Conservation (phyloP, 2,888 invertebrate species). For the Lycocerus yunnanus region DNA sequence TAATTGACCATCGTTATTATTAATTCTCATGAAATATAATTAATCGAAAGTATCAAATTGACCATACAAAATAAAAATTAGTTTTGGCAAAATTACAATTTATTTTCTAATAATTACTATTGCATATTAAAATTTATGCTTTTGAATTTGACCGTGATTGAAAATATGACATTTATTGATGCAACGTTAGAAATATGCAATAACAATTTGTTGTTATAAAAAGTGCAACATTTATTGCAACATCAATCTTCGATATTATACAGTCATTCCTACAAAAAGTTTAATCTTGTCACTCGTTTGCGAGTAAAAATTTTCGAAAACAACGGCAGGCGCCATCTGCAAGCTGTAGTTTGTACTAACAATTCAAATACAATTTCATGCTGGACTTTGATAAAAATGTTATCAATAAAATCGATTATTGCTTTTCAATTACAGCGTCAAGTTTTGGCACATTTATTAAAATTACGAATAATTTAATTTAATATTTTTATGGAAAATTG, state of each 20-base stretch:
- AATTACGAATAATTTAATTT: not conserved
- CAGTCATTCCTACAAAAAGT: not conserved
- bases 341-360: not conserved
- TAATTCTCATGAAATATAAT: not conserved
- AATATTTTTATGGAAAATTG: not conserved
- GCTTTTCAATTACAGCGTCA: not conserved
- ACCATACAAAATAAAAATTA: not conserved
- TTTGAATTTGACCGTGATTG: not conserved
- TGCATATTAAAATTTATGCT: no score
- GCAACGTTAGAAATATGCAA: not conserved
- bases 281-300: not conserved
- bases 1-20: constrained; percentile 8
- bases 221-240: not conserved
- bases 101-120: not conserved
- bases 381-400: not conserved
- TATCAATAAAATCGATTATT: not conserved
- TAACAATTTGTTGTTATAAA: not conserved
- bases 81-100: not conserved
- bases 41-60: not conserved
- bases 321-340: not conserved
- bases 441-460: not conserved
- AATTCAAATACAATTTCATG: not conserved
- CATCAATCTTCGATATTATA: not conserved
- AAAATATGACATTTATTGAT: not conserved
- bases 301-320: not conserved